Percentiles rank a stretch among this genome's conserved stretches.
Conservation (phyloP, 2,888 invertebrate species). For the Trilocha varians region DNA sequence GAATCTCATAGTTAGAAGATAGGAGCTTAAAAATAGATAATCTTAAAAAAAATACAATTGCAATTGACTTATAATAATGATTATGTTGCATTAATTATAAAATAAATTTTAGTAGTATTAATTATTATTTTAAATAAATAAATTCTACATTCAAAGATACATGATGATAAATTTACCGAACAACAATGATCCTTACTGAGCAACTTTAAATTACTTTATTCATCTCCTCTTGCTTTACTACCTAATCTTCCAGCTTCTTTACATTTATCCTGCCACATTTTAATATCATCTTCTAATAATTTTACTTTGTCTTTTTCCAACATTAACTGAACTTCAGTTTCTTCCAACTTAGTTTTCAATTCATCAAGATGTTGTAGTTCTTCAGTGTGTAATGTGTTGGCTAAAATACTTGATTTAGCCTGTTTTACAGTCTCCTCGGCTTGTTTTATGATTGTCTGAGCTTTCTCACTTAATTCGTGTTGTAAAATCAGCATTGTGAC, state of each 20-base stretch:
- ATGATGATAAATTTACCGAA: neutral
- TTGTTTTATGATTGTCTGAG: slow-evolving; percentile 78
- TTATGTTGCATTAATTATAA: no score
- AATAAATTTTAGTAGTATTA: neutral
- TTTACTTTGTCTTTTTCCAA: slow-evolving; percentile 29
- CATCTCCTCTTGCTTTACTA: slow-evolving; percentile 24
- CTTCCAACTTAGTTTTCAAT: slow-evolving; percentile 28
- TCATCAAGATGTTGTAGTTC: slow-evolving; percentile 24
- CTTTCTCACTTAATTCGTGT: slow-evolving; percentile 74
- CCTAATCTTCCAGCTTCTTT: slow-evolving; percentile 22
- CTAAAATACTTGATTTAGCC: slow-evolving; percentile 43
- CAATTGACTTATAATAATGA: no score
- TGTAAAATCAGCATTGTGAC: slow-evolving; percentile 76
- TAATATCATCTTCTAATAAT: slow-evolving; percentile 34
- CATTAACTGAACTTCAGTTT: slow-evolving; percentile 26
- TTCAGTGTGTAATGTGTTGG: slow-evolving; percentile 26
- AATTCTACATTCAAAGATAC: neutral
- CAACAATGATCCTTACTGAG: no score
- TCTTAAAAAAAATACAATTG: no score
- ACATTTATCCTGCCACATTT: slow-evolving; percentile 40
- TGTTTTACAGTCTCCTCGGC: slow-evolving; percentile 75
- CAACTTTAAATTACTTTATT: slow-evolving; percentile 14
- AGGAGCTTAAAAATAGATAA: no score
- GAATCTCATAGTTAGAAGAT: no score
- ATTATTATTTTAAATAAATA: neutral